Evolutionary conservation across 2,888 invertebrate genomes (phyloP).

Genomic region (Herminia tarsipennalis): DNA sequence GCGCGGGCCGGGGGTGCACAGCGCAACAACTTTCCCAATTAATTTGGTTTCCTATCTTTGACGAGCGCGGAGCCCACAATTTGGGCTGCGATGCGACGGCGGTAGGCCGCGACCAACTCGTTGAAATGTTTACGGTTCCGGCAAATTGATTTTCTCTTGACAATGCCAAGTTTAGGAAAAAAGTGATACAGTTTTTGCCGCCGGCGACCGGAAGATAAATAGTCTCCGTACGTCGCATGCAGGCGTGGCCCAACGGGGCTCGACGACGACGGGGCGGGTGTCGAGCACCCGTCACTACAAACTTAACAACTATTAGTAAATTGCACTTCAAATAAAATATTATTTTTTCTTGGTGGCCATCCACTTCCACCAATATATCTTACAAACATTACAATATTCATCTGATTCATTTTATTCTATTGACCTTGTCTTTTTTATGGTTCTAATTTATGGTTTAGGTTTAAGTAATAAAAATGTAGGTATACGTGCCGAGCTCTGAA

Average conservation of each 20-base stretch:
- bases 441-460: too few relatives aligned
- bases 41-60: constrained; percentile 38
- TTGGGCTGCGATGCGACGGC: constrained; percentile 5
- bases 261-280: constrained; percentile 11
- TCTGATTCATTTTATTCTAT: too few relatives aligned
- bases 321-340: constrained; percentile 2
- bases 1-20: constrained; percentile 11
- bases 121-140: constrained; percentile 31
- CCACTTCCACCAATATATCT: too few relatives aligned
- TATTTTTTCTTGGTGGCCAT: too few relatives aligned
- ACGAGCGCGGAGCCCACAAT: constrained; percentile 10
- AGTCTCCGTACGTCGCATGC: constrained; percentile 47
- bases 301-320: constrained; percentile 5
- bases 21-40: constrained; percentile 45
- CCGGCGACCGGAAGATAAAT: constrained; percentile 49
- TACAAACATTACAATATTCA: too few relatives aligned
- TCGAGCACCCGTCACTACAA: constrained; percentile 16
- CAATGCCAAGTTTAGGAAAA: constrained; percentile 46
- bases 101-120: constrained; percentile 21
- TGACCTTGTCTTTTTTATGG: too few relatives aligned
- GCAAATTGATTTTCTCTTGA: constrained; percentile 45
- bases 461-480: constrained; percentile 12
- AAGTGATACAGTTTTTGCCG: constrained; percentile 50
- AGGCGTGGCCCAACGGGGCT: constrained; percentile 35
- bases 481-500: constrained; percentile 8